Conservation (phyloP, 2,888 invertebrate genomes). For the Leptinotarsa rubiginosa region DNA sequence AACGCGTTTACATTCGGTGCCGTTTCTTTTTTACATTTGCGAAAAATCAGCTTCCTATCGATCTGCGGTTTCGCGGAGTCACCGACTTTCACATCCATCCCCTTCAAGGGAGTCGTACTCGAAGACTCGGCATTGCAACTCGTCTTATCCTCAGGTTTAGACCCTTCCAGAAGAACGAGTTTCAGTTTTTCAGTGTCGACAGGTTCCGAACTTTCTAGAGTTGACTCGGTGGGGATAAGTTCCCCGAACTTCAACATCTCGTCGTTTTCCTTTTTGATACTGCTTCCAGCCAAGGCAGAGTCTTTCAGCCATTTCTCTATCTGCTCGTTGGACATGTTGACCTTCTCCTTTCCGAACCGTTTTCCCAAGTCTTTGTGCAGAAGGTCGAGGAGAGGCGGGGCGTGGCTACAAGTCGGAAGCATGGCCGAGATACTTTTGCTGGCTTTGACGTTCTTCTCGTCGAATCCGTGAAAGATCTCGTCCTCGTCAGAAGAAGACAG, state of each 20-base stretch:
- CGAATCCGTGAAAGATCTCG: constrained; percentile 63
- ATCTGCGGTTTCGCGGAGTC: constrained; percentile 51
- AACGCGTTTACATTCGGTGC: constrained; percentile 71
- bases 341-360: constrained; percentile 70
- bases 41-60: constrained; percentile 71
- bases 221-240: constrained; percentile 59
- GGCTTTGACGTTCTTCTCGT: constrained; percentile 46
- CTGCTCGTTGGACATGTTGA: constrained; percentile 78
- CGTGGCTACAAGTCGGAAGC: constrained; percentile 30
- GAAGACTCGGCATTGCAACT: constrained; percentile 21
- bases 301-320: constrained; percentile 75
- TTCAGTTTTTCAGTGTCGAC: constrained; percentile 53
- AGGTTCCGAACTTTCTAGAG: constrained; percentile 49
- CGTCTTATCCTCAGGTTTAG: constrained; percentile 39
- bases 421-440: constrained; percentile 22
- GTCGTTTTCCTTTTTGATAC: constrained; percentile 61
- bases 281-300: constrained; percentile 63
- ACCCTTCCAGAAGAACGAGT: constrained; percentile 39
- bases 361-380: constrained; percentile 63
- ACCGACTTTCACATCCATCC: constrained; percentile 17
- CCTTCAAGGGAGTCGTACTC: constrained; percentile 22
- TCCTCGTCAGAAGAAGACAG: constrained; percentile 68
- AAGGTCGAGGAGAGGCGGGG: constrained; percentile 60
- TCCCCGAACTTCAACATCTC: constrained; percentile 63
- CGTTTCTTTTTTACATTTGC: constrained; percentile 67